Conservation (phyloP, 2,888 invertebrate species). For the Caradrina clavipalpis region DNA sequence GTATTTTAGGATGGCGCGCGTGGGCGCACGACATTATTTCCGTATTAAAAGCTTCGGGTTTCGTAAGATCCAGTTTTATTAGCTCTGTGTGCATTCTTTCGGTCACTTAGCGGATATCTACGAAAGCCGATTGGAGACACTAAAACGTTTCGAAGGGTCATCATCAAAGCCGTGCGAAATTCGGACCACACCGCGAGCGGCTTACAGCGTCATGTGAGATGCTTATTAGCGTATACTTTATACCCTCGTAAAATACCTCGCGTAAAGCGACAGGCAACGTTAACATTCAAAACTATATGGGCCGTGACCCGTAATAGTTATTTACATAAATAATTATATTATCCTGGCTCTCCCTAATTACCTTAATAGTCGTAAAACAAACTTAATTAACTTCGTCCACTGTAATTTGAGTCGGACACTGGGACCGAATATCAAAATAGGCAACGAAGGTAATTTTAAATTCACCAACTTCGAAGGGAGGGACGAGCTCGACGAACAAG, state of each 20-base stretch:
- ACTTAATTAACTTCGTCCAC: conserved; percentile 61
- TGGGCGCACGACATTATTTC: conserved; percentile 81
- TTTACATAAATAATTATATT: conserved; percentile 68
- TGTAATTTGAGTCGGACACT: conserved; percentile 59
- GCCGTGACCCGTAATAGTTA: conserved; percentile 64
- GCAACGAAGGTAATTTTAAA: conserved; percentile 49
- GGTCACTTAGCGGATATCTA: conserved; percentile 83
- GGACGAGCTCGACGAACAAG: conserved; percentile 7
- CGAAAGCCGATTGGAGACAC: conserved; percentile 74
- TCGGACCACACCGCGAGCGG: conserved; percentile 78
- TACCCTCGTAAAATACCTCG: conserved; percentile 56
- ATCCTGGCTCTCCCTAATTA: conserved; percentile 63
- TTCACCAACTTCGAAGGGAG: conserved; percentile 34
- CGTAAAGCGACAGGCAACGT: conserved; percentile 47
- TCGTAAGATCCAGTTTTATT: conserved; percentile 79
- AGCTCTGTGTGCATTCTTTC: conserved; percentile 73
- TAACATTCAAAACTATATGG: conserved; percentile 62
- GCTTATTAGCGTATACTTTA: conserved; percentile 66
- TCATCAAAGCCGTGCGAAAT: conserved; percentile 80
- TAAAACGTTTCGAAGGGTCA: conserved; percentile 75
- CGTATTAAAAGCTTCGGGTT: conserved; percentile 76
- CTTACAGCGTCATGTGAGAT: conserved; percentile 57
- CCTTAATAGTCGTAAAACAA: conserved; percentile 66
- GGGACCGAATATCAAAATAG: conserved; percentile 62
- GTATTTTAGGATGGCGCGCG: conserved; percentile 68